Evolutionary conservation across 2,113 vertebrate genomes (phyloP).

Genomic region (Pluvianellus socialis): DNA sequence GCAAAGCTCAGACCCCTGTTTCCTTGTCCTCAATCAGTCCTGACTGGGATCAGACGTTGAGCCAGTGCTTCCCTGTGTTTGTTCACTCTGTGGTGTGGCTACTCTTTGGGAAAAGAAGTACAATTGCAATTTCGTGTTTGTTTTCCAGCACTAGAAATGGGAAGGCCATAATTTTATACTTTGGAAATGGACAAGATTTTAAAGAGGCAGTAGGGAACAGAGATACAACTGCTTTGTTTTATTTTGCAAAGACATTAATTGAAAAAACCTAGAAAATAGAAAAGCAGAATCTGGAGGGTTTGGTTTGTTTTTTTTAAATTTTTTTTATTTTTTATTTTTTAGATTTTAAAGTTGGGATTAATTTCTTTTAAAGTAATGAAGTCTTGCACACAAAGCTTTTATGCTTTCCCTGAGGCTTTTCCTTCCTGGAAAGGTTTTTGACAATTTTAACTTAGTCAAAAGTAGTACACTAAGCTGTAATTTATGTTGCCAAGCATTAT

Average conservation of each 20-base stretch:
- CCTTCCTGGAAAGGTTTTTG: neutral
- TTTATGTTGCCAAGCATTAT: neutral
- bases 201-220: neutral
- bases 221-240: neutral
- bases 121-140: neutral
- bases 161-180: neutral
- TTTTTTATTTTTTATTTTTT: neutral
- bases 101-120: neutral
- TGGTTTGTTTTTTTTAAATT: neutral
- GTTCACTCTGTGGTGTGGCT: neutral
- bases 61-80: neutral
- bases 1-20: neutral
- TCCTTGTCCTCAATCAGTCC: neutral
- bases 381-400: neutral
- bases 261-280: neutral
- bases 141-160: neutral
- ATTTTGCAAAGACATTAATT: neutral
- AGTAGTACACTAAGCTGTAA: neutral
- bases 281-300: neutral
- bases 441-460: neutral
- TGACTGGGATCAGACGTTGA: neutral
- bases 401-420: neutral
- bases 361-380: neutral
- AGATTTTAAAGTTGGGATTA: neutral
- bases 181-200: neutral